Conservation (phyloP, 1,140 invertebrate genomes). For the Drosophila nebulosa region DNA sequence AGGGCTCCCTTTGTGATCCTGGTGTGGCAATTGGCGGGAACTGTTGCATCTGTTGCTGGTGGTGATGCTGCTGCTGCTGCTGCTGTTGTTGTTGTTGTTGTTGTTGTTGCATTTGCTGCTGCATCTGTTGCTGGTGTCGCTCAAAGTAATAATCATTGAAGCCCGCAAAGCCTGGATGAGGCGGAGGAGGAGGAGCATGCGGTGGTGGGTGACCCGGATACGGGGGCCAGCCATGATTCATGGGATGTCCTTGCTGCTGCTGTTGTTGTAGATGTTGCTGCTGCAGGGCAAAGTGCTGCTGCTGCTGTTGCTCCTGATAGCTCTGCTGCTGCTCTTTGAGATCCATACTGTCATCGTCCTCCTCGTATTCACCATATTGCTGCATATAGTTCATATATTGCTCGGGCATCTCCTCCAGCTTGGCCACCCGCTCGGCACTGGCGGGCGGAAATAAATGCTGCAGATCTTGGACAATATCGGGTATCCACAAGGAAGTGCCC, state of each 20-base stretch:
- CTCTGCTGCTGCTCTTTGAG: slow-evolving; percentile 64
- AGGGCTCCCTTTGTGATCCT: slow-evolving; percentile 54
- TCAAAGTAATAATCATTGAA: slow-evolving; percentile 71
- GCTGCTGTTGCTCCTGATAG: slow-evolving; percentile 66
- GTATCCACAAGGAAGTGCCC: slow-evolving; percentile 70
- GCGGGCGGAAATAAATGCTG: slow-evolving; percentile 72
- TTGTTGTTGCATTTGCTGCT: slow-evolving; percentile 50
- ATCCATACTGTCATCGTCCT: slow-evolving; percentile 73
- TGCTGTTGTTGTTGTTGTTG: slow-evolving; percentile 53
- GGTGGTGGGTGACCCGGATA: slow-evolving; percentile 42
- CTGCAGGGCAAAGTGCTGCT: slow-evolving; percentile 57
- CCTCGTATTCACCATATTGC: slow-evolving; percentile 75
- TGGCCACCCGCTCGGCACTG: slow-evolving; percentile 68
- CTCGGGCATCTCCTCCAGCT: slow-evolving; percentile 73
- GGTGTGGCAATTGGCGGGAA: slow-evolving; percentile 33
- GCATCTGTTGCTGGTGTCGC: slow-evolving; percentile 56
- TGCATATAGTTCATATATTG: slow-evolving; percentile 76
- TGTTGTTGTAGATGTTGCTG: slow-evolving; percentile 59
- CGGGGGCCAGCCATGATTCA: slow-evolving; percentile 56
- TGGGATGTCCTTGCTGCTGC: slow-evolving; percentile 32
- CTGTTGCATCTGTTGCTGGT: slow-evolving; percentile 6
- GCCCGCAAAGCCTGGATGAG: slow-evolving; percentile 45
- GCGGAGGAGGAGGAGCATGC: slow-evolving; percentile 38
- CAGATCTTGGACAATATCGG: slow-evolving; percentile 72
- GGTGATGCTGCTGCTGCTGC: slow-evolving; percentile 25